Evolutionary conservation across 2,888 invertebrate species (phyloP).

Genomic region (Brachypalpus laphriformis): DNA sequence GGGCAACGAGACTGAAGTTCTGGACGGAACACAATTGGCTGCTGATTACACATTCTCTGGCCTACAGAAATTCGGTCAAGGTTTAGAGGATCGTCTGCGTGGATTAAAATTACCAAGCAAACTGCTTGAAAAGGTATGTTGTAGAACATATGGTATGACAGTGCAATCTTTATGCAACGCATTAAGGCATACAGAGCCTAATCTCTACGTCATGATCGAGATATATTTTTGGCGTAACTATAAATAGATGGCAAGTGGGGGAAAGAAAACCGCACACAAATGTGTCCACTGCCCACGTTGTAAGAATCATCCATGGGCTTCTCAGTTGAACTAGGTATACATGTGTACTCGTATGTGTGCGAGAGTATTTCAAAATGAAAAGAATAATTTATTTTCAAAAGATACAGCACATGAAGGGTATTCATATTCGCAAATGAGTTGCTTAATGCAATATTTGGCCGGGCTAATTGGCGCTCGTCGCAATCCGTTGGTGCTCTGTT

Average conservation of each 20-base stretch:
- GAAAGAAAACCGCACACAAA: slow-evolving; percentile 1
- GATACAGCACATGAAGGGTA: slow-evolving; percentile 43
- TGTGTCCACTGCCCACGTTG: slow-evolving; percentile 28
- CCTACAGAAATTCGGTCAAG: slow-evolving; percentile 97
- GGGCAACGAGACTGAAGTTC: slow-evolving; percentile 92
- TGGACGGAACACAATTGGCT: slow-evolving; percentile 96
- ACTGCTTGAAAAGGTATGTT: slow-evolving; percentile 91
- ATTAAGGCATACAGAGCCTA: slow-evolving; percentile 11
- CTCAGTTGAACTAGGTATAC: background rate
- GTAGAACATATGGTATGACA: slow-evolving; percentile 5
- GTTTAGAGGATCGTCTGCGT: slow-evolving; percentile 93
- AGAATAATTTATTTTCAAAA: slow-evolving; percentile 32
- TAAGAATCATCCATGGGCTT: background rate
- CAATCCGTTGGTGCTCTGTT: slow-evolving; percentile 46
- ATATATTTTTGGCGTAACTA: slow-evolving; percentile 30
- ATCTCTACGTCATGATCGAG: slow-evolving; percentile 29
- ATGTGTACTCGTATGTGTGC: background rate
- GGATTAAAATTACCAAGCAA: slow-evolving; percentile 92
- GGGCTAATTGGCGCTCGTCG: slow-evolving; percentile 63
- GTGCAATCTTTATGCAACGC: slow-evolving; percentile 27
- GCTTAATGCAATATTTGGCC: slow-evolving; percentile 63
- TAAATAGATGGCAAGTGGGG: slow-evolving; percentile 32
- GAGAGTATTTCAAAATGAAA: slow-evolving; percentile 11
- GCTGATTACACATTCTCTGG: slow-evolving; percentile 97
- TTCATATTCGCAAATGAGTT: slow-evolving; percentile 62